Evolutionary conservation across 2,888 invertebrate species (phyloP), one percentile per base, ranked within the genome.

Genomic region (Caenorhabditis macrosperma): DNA sequence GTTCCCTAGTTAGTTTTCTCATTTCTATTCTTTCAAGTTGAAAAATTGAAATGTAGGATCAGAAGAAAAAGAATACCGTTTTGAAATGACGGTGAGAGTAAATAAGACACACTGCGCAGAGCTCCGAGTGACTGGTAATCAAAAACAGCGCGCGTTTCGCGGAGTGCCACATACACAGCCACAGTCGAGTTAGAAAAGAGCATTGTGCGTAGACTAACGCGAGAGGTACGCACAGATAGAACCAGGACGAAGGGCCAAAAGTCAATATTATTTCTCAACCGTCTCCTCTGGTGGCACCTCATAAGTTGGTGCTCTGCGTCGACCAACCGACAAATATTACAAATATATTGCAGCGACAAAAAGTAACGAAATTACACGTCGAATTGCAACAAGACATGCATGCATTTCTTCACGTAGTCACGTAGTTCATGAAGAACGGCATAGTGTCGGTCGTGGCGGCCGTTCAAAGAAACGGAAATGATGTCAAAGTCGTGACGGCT

Each of bases 41-140:
- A 46, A 72, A 72, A 41, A 59, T 74, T 28, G 57, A n/a, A n/a
- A n/a, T n/a, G n/a, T n/a, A n/a, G n/a, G n/a, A 50, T 48, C 63
- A 59, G 41, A 64, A 57, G 50, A n/a, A 41, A 55, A 35, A 64
- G 41, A 52, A 64, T 50, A 63, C 46, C 61, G 50, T 64, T 59
- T 64, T 61, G 71, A 54, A 50, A 64, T 64, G 64, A 59, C 64
- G 74, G 59, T 57, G 46, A 64, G 57, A 64, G 64, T 74, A 64
- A 74, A 74, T 66, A 74, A 46, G 48, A 59, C 64, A 74, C 61
- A n/a, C 55, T n/a, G 55, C 72, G 52, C 52, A 59, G 33, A 41
- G 67, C 15, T 24, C 35, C 30, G 26, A 52, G 44, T 50, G 57
- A 72, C 74, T 74, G 57, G 74, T 74, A 74, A 66, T 55, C 74